Percentiles rank a stretch among this genome's conserved stretches.
Evolutionary conservation across 2,797 vertebrate species (phyloP).

Genomic region (Cottoperca gobio): DNA sequence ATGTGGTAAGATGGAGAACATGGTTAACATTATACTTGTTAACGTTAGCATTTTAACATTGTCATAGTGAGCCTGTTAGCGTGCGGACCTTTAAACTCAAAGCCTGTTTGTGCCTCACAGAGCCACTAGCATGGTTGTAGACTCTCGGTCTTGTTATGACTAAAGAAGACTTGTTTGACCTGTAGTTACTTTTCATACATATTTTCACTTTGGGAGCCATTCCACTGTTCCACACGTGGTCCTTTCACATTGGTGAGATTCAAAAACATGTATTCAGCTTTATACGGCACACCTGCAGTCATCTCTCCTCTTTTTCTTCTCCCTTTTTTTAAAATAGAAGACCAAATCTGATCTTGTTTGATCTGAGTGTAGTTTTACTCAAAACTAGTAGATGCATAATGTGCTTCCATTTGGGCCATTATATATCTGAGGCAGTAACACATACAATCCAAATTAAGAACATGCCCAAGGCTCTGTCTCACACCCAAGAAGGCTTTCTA

Average conservation of each 20-base stretch:
- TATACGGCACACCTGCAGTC: background rate
- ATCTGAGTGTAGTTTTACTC: constrained; percentile 6
- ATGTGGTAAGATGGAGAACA: background rate
- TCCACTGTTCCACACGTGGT: background rate
- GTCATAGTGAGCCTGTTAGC: background rate
- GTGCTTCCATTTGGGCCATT: constrained; percentile 1
- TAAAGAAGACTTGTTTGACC: background rate
- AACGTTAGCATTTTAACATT: background rate
- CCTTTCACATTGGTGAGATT: background rate
- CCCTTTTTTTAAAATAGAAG: too few relatives aligned
- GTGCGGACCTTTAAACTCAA: background rate
- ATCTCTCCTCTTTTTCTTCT: background rate
- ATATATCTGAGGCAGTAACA: constrained; percentile 24
- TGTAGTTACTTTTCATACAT: background rate
- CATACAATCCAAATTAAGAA: constrained; percentile 35
- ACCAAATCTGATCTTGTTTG: background rate
- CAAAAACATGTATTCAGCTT: background rate
- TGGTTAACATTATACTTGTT: background rate
- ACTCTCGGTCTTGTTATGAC: background rate
- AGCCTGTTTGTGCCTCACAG: too few relatives aligned
- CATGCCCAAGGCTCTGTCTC: constrained; percentile 27
- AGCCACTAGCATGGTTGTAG: too few relatives aligned
- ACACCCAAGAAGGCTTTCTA: constrained; percentile 17
- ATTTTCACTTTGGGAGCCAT: background rate
- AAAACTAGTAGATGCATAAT: background rate